Evolutionary conservation across 2,888 invertebrate genomes (phyloP), one percentile per base, ranked within the genome.

Genomic region (Eugnorisma glareosa): DNA sequence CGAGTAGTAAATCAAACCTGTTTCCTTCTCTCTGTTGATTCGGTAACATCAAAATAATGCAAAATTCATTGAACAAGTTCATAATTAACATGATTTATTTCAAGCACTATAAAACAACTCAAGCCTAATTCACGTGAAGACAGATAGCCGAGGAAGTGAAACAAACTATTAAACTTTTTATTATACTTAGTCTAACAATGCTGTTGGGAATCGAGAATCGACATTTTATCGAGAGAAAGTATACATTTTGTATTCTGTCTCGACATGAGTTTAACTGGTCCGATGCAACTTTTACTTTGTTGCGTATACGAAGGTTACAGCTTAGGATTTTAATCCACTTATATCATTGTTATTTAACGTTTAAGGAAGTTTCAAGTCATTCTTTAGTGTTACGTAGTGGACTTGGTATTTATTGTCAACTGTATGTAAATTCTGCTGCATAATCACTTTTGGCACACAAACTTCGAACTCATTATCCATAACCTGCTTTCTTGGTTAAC

Each of bases 251-350:
- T 90, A 92, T 92, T 92, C 92, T 75, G 84, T 83, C 82, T 85
- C 85, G 86, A 89, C 83, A 85, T 86, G 77, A 82, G 77, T 84
- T 79, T 85, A 91, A 92, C 90, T 91, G 82, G 89, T 90, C 84
- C 89, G 72, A 75, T 83, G 75, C 76, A 86, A 86, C 91, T 92
- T 91, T 92, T 92, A 92, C 92, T 91, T 88, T 74, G 78, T 86
- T 85, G 75, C 82, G 75, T 79, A 87, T 88, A 89, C 86, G 68
- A 74, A 74, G 81, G 67, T 76, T 83, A 68, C 67, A 83, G 83
- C 79, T 83, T 88, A 82, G 77, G 79, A 84, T 78, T 79, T 76
- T 73, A 81, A 86, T 79, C 75, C 74, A 66, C 67, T 67, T 81
- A 76, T 66, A 69, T 75, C 68, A 83, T 61, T 77, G 51, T 84